A percentile compares a stretch with the other conserved stretches of the same genome.
These are phyloP conservation scores for Drosophila bocki DNA, from an alignment of 1,140 invertebrate genomes.

Conservation along the genomic window DNA sequence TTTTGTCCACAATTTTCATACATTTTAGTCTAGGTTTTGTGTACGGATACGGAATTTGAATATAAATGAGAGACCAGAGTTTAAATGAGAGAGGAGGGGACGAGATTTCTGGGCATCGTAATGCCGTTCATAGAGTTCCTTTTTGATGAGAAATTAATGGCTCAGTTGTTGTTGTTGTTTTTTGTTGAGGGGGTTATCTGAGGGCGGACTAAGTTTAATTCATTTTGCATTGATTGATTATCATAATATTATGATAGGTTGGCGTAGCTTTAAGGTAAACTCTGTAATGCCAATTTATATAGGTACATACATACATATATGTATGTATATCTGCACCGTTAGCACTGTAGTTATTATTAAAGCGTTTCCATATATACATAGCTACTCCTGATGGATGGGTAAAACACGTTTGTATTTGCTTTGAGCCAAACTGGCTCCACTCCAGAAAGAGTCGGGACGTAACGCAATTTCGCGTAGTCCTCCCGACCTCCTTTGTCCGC, in stretches of 20 bases:
- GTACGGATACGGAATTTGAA: constrained; percentile 29
- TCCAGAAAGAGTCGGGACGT: constrained; percentile 2
- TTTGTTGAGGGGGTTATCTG: constrained; percentile 8
- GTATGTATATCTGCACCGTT: constrained; percentile 29
- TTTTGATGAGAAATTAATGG: constrained; percentile 60
- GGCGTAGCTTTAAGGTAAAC: constrained; percentile 46
- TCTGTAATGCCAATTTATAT: constrained; percentile 35
- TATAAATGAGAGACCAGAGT: constrained; percentile 34
- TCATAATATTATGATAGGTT: constrained; percentile 44
- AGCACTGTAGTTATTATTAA: constrained; percentile 38
- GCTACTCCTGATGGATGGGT: constrained; percentile 22
- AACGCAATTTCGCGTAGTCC: constrained; percentile 23
- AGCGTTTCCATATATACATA: constrained; percentile 27
- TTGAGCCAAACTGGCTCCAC: constrained; percentile 2
- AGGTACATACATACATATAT: background rate
- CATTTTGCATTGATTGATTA: constrained; percentile 40
- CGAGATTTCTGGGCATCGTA: constrained; percentile 18
- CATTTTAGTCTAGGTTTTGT: constrained; percentile 13
- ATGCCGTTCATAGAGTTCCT: constrained; percentile 56
- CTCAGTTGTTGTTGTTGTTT: constrained; percentile 15
- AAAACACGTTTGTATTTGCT: constrained; percentile 20
- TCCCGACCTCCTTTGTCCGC: constrained; percentile 6
- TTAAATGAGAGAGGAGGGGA: too few species aligned
- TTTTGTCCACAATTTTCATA: constrained; percentile 20
- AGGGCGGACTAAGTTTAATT: constrained; percentile 30